Evolutionary conservation across 1,140 invertebrate genomes (phyloP).

Genomic region (Geopemphigus sp.): DNA sequence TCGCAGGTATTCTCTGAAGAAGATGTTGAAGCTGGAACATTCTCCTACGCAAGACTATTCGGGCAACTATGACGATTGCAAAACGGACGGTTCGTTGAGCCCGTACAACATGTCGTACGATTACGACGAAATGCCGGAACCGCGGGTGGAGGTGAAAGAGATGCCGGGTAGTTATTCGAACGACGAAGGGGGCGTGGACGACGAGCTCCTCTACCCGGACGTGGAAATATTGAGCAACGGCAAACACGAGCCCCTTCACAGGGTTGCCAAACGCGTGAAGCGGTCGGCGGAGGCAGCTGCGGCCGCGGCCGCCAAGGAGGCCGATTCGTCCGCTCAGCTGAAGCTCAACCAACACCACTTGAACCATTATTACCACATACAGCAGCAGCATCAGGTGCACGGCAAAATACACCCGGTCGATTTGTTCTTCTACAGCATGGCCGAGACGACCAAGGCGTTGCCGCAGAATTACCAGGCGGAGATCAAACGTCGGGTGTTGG

Average conservation of each 20-base stretch:
- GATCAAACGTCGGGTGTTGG: constrained; percentile 23
- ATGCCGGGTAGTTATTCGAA: constrained; percentile 39
- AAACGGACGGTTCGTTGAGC: constrained; percentile 24
- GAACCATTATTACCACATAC: constrained; percentile 37
- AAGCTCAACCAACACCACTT: constrained; percentile 43
- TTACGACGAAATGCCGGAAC: constrained; percentile 38
- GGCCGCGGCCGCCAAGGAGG: constrained; percentile 29
- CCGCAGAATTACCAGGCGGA: constrained; percentile 15
- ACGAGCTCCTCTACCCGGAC: constrained; percentile 35
- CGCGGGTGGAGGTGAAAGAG: constrained; percentile 30
- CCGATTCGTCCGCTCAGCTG: constrained; percentile 31
- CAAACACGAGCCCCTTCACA: constrained; percentile 29
- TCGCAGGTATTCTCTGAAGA: constrained; percentile 35
- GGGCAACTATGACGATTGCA: constrained; percentile 5
- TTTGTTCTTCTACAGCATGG: constrained; percentile 44
- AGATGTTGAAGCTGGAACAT: constrained; percentile 41
- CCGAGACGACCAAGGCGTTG: constrained; percentile 22
- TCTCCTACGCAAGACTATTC: constrained; percentile 17
- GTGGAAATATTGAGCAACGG: constrained; percentile 42
- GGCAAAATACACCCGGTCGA: constrained; percentile 19
- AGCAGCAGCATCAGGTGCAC: constrained; percentile 15
- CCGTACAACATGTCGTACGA: constrained; percentile 35
- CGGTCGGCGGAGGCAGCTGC: constrained; percentile 31
- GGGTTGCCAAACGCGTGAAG: constrained; percentile 28
- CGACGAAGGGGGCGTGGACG: constrained; percentile 30